These are phyloP conservation scores for Gandaritis pyraliata DNA, from an alignment of 2,888 invertebrate species.

Conservation along the genomic window DNA sequence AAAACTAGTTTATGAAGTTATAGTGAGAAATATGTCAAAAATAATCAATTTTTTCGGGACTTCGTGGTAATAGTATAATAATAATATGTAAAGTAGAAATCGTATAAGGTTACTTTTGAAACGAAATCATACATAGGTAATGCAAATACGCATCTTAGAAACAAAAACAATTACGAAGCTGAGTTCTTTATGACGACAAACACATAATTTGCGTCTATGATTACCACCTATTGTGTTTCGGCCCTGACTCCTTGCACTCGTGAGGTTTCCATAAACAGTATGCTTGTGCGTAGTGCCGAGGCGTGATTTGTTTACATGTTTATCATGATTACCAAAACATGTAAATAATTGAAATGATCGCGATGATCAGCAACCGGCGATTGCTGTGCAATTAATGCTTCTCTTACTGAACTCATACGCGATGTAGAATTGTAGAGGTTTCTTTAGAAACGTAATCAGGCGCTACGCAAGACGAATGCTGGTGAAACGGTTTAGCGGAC, in stretches of 20 bases:
- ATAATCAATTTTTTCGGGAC: too few relatives aligned
- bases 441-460: too few relatives aligned
- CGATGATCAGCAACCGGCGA: not conserved
- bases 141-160: conserved; percentile 12
- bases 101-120: too few relatives aligned
- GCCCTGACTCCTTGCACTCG: conserved; percentile 54
- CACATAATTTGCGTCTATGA: conserved; percentile 50
- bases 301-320: conserved; percentile 23
- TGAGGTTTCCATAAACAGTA: conserved; percentile 49
- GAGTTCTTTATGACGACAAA: conserved; percentile 37
- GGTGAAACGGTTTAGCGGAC: too few relatives aligned
- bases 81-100: too few relatives aligned
- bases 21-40: too few relatives aligned
- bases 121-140: not conserved
- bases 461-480: too few relatives aligned
- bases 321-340: conserved; percentile 14
- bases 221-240: conserved; percentile 58
- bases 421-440: too few relatives aligned
- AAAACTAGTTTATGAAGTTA: not conserved
- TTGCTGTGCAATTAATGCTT: not conserved
- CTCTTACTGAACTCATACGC: too few relatives aligned
- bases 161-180: conserved; percentile 22
- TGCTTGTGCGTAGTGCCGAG: conserved; percentile 3
- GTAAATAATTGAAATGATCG: not conserved
- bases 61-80: too few relatives aligned